phyloP scores from a whole-genome alignment of 2,113 vertebrate species.

The Brachirus orientalis region DNA sequence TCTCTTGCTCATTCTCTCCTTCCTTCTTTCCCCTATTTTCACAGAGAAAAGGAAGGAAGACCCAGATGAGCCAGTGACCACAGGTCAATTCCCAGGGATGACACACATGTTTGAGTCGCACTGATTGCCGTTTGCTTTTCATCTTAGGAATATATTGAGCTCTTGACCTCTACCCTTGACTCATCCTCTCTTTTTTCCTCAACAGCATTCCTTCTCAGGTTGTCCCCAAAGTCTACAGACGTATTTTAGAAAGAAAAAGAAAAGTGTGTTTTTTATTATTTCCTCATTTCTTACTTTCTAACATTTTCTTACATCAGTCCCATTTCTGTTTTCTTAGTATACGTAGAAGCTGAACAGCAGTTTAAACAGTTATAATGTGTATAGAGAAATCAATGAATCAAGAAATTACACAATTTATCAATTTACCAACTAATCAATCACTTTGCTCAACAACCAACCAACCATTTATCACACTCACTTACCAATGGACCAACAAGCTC shows the following conservation, averaged over 20 bases:
- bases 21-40: slow-evolving; percentile 60
- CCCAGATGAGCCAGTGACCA: slow-evolving; percentile 56
- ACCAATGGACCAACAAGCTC: too few relatives aligned
- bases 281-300: background rate
- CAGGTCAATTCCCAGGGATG: slow-evolving; percentile 65
- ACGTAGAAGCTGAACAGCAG: too few relatives aligned
- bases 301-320: too few relatives aligned
- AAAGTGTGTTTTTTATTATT: background rate
- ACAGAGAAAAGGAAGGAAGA: slow-evolving; percentile 54
- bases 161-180: slow-evolving; percentile 47
- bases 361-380: too few relatives aligned
- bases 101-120: slow-evolving; percentile 72
- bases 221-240: slow-evolving; percentile 23
- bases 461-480: too few relatives aligned
- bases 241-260: slow-evolving; percentile 13
- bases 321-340: too few relatives aligned
- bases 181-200: slow-evolving; percentile 18
- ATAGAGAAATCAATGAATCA: too few relatives aligned
- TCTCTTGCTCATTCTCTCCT: slow-evolving; percentile 20
- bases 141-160: slow-evolving; percentile 71
- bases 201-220: slow-evolving; percentile 28
- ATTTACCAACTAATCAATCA: too few relatives aligned
- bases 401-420: too few relatives aligned
- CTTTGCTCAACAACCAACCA: too few relatives aligned
- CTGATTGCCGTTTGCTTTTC: slow-evolving; percentile 80